These are phyloP conservation scores for Echinometra lucunter DNA, from an alignment of 53 echinoderm and acorn worm species.

Conservation along the genomic window DNA sequence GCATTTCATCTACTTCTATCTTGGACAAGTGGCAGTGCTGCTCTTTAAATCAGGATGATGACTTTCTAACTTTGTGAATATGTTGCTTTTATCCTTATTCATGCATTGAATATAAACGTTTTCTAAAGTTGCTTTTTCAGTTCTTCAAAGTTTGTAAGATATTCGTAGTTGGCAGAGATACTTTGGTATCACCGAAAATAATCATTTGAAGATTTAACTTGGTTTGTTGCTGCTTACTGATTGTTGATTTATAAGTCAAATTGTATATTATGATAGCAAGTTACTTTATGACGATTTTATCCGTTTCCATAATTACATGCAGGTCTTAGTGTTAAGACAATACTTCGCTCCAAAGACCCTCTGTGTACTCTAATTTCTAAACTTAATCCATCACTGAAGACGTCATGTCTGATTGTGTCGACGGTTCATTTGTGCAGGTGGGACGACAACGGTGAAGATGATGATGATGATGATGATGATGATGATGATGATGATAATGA, in stretches of 20 bases:
- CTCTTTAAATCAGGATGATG: constrained; percentile 90
- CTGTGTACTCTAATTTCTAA: too few relatives aligned
- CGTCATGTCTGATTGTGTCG: too few relatives aligned
- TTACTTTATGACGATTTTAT: background rate
- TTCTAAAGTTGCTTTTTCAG: background rate
- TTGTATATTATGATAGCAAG: background rate
- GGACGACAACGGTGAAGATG: too few relatives aligned
- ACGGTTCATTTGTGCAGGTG: too few relatives aligned
- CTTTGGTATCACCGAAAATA: background rate
- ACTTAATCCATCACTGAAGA: too few relatives aligned
- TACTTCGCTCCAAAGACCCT: background rate
- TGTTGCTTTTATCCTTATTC: background rate
- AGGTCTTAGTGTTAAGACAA: background rate
- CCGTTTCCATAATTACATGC: background rate
- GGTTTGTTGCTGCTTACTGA: background rate
- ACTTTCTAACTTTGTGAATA: background rate
- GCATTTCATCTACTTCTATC: constrained; percentile 97
- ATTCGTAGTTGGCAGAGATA: too few relatives aligned
- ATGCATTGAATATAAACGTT: background rate
- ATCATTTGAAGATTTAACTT: background rate
- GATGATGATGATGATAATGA: too few relatives aligned
- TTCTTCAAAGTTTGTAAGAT: background rate
- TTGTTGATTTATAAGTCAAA: background rate
- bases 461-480: too few relatives aligned
- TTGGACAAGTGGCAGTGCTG: constrained; percentile 89